phyloP scores from a whole-genome alignment of 2,888 invertebrate genomes.

The Diaprepes abbreviatus region DNA sequence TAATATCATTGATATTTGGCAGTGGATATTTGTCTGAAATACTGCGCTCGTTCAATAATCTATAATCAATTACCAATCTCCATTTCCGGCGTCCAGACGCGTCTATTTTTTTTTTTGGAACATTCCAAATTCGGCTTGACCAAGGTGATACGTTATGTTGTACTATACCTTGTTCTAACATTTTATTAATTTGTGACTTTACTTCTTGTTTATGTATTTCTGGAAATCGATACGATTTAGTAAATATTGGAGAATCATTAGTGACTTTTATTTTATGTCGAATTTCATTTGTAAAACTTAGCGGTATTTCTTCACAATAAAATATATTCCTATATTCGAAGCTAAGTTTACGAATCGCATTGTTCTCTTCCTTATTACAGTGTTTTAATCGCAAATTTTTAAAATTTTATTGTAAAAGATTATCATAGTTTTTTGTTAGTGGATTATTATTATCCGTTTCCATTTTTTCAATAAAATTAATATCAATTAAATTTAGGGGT shows the following conservation, averaged over 20 bases:
- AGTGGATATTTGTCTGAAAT: background rate
- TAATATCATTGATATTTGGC: background rate
- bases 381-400: background rate
- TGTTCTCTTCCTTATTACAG: background rate
- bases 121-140: background rate
- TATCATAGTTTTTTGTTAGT: background rate
- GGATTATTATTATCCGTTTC: background rate
- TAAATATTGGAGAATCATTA: too few relatives aligned
- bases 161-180: conserved; percentile 14
- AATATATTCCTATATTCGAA: background rate
- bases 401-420: background rate
- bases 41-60: background rate
- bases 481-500: background rate
- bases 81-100: background rate
- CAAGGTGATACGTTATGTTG: background rate
- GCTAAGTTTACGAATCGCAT: background rate
- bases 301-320: background rate
- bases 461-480: too few relatives aligned
- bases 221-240: background rate
- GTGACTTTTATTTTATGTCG: background rate
- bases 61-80: too few relatives aligned
- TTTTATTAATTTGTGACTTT: conserved; percentile 1
- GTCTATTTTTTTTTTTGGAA: background rate
- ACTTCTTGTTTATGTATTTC: conserved; percentile 2
- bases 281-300: conserved; percentile 11